A percentile compares a stretch with the other conserved stretches of the same genome.
These are phyloP conservation scores for Pycnomerus fuliginosus DNA, from an alignment of 2,888 invertebrate species.

Conservation along the genomic window DNA sequence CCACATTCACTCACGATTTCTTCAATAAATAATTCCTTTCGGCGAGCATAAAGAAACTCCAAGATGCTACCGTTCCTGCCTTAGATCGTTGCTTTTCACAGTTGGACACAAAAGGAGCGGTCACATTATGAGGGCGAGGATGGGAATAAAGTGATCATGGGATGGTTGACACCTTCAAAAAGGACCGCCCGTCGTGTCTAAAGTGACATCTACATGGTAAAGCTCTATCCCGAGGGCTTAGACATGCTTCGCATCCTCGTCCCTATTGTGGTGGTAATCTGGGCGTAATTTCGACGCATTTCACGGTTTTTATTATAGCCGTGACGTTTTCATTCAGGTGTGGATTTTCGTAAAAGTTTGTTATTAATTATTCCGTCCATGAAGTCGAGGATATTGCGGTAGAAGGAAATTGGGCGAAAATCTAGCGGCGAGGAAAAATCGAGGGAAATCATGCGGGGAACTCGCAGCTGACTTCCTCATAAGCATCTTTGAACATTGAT, in stretches of 20 bases:
- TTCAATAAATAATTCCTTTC: no score
- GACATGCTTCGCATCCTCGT: constrained; percentile 34
- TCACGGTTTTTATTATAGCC: constrained; percentile 3
- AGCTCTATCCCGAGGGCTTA: constrained; percentile 45
- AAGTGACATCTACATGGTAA: constrained; percentile 48
- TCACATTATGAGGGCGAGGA: constrained; percentile 34
- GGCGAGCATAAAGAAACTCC: constrained; percentile 37
- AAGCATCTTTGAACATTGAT: constrained; percentile 51
- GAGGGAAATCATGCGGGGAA: constrained; percentile 46
- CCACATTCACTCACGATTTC: no score
- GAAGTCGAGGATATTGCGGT: constrained; percentile 10
- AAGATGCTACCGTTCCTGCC: constrained; percentile 40
- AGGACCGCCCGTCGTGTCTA: constrained; percentile 45
- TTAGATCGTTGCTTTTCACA: constrained; percentile 26
- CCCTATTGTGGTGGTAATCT: constrained; percentile 10
- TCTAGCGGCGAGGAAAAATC: constrained; percentile 32
- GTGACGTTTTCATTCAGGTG: constrained; percentile 16
- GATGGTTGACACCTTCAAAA: constrained; percentile 49
- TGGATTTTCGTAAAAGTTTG: constrained; percentile 24
- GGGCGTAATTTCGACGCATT: background rate
- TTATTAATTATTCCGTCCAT: constrained; percentile 20
- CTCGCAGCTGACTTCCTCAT: constrained; percentile 48
- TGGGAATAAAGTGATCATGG: constrained; percentile 48
- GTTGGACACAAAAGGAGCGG: constrained; percentile 6
- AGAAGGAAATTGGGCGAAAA: constrained; percentile 31